A percentile compares a stretch with the other conserved stretches of the same genome.
Evolutionary conservation across 2,888 invertebrate genomes (phyloP).

Genomic region (Dromius quadrimaculatus): DNA sequence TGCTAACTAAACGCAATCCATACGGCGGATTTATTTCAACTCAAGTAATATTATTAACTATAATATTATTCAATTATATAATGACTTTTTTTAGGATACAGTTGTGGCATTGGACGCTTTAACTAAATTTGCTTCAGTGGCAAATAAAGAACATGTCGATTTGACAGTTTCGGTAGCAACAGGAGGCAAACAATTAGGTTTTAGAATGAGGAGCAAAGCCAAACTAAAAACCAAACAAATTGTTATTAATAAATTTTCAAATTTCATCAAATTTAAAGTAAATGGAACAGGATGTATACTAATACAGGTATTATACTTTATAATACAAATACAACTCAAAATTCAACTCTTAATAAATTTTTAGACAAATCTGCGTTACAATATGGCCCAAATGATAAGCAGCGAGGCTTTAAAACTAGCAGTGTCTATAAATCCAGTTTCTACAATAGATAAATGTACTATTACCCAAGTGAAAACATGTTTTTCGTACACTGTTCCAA

Average conservation of each 20-base stretch:
- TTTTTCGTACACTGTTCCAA: conserved; percentile 63
- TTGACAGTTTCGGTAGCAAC: conserved; percentile 67
- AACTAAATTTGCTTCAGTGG: conserved; percentile 69
- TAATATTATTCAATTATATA: background rate
- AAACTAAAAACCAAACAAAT: conserved; percentile 68
- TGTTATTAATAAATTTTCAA: conserved; percentile 66
- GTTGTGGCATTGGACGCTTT: conserved; percentile 73
- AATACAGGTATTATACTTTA: conserved; percentile 66
- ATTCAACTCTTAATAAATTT: conserved; percentile 50
- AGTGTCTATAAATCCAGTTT: conserved; percentile 65
- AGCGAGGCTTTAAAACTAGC: conserved; percentile 70
- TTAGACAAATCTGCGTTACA: conserved; percentile 69
- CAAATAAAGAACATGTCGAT: conserved; percentile 65
- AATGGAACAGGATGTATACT: conserved; percentile 71
- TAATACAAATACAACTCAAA: background rate
- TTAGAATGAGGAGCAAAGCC: conserved; percentile 67
- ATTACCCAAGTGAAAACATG: conserved; percentile 65
- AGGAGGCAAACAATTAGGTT: conserved; percentile 64
- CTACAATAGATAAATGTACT: conserved; percentile 67
- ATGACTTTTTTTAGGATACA: conserved; percentile 67
- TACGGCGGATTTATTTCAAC: conserved; percentile 82
- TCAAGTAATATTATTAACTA: conserved; percentile 67
- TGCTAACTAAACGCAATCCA: conserved; percentile 75
- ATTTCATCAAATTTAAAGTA: conserved; percentile 66
- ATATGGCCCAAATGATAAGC: conserved; percentile 66